phyloP scores from a whole-genome alignment of 2,797 vertebrate genomes.

The Tolypeutes matacus region DNA sequence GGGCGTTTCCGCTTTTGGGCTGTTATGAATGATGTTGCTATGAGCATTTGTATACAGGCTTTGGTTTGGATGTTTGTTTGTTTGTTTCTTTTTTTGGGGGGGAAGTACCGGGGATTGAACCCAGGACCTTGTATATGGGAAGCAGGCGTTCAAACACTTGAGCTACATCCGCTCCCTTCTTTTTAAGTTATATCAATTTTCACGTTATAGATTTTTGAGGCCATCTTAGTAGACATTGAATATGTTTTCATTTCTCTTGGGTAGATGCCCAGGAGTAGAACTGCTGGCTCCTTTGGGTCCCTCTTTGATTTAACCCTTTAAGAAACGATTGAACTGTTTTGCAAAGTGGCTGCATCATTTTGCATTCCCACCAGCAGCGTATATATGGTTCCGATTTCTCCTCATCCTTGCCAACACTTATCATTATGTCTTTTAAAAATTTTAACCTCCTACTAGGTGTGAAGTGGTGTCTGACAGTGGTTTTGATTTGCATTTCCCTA shows the following conservation, averaged over 20 bases:
- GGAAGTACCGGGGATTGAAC: too few relatives aligned
- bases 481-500: background rate
- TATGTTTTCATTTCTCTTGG: background rate
- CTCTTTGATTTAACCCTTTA: background rate
- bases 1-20: background rate
- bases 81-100: too few relatives aligned
- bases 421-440: background rate
- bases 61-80: background rate
- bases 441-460: background rate
- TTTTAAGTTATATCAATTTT: too few relatives aligned
- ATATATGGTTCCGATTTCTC: background rate
- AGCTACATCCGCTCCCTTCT: too few relatives aligned
- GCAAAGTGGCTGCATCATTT: background rate
- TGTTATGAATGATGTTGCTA: background rate
- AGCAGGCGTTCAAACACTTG: too few relatives aligned
- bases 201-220: too few relatives aligned
- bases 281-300: background rate
- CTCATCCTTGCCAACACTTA: background rate
- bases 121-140: too few relatives aligned
- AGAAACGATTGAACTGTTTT: background rate
- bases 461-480: background rate
- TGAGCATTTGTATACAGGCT: background rate
- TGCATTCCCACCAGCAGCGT: accelerated
- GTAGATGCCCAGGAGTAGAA: background rate
- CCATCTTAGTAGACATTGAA: too few relatives aligned